A percentile compares a stretch with the other conserved stretches of the same genome.
Conservation (phyloP, 2,888 invertebrate genomes). For the Monopis laevigella region DNA sequence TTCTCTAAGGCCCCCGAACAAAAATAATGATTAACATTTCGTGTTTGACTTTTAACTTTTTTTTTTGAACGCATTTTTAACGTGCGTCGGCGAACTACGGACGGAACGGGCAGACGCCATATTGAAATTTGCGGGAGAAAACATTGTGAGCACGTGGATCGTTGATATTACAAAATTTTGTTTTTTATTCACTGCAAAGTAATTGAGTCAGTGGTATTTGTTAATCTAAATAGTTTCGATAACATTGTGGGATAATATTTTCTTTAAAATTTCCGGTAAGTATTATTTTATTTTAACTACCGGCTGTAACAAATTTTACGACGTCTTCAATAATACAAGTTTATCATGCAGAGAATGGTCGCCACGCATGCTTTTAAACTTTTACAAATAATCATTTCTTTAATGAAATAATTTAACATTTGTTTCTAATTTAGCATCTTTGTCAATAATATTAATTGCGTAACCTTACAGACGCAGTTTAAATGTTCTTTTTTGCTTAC, state of each 20-base stretch:
- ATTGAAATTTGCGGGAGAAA: constrained; percentile 72
- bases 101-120: constrained; percentile 54
- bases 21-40: too few relatives aligned
- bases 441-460: constrained; percentile 52
- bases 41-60: too few relatives aligned
- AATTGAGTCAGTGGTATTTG: neutral
- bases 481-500: constrained; percentile 55
- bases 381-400: neutral
- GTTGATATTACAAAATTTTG: constrained; percentile 40
- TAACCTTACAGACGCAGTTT: constrained; percentile 46
- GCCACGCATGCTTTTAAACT: constrained; percentile 5
- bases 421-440: constrained; percentile 18
- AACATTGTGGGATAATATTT: too few relatives aligned
- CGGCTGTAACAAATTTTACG: neutral
- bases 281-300: constrained; percentile 2
- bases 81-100: neutral
- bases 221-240: too few relatives aligned
- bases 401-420: neutral
- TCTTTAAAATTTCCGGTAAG: constrained; percentile 5
- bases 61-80: too few relatives aligned
- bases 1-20: neutral
- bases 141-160: constrained; percentile 78
- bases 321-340: too few relatives aligned
- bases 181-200: constrained; percentile 53
- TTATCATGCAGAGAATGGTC: constrained; percentile 7